Evolutionary conservation across 2,113 vertebrate genomes (phyloP).

Genomic region (Eublepharis macularius): DNA sequence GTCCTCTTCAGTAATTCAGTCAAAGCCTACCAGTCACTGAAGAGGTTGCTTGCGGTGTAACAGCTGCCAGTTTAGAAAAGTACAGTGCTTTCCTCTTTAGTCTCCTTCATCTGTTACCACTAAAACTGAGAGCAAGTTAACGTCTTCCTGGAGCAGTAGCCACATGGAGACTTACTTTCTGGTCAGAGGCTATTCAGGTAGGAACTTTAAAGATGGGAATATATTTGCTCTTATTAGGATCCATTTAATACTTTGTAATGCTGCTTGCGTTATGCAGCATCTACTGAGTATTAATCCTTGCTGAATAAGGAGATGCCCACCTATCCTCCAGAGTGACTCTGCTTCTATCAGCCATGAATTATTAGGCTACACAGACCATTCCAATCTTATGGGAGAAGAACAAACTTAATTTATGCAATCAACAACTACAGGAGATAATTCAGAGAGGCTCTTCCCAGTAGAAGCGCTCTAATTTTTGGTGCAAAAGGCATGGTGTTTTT

Average conservation of each 20-base stretch:
- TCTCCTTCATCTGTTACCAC: neutral
- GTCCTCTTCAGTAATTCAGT: neutral
- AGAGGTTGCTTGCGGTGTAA: neutral
- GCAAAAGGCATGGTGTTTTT: neutral
- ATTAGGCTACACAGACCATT: no score
- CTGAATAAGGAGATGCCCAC: neutral
- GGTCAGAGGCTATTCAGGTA: neutral
- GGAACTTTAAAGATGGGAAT: neutral
- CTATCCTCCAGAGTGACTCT: neutral
- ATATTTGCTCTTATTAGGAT: neutral
- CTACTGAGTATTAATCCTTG: neutral
- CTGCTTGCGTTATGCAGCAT: neutral
- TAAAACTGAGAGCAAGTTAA: neutral
- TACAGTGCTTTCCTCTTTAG: neutral
- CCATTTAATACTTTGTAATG: neutral
- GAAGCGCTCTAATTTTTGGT: neutral
- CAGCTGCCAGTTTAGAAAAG: neutral
- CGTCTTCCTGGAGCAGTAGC: neutral
- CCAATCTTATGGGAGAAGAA: neutral
- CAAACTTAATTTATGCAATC: neutral
- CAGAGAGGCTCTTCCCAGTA: neutral
- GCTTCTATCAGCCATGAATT: neutral
- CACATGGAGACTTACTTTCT: neutral
- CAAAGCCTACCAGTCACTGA: neutral
- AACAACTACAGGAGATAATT: neutral